A percentile compares a stretch with the other conserved stretches of the same genome.
Evolutionary conservation across 2,888 invertebrate species (phyloP).

Genomic region (Sphecodes monilicornis): DNA sequence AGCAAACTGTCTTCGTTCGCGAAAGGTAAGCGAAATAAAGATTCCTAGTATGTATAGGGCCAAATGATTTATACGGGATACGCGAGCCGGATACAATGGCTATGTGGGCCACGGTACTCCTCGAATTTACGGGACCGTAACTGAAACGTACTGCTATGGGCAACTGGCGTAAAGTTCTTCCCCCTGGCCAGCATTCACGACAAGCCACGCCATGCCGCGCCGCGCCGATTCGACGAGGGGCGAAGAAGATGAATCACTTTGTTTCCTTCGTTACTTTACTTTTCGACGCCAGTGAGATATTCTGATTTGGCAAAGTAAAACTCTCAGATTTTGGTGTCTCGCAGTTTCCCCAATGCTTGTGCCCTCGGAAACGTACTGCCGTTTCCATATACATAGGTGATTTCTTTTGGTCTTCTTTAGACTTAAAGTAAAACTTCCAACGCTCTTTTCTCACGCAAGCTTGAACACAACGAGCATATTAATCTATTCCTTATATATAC

Average conservation of each 20-base stretch:
- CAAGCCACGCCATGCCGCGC: slow-evolving; percentile 10
- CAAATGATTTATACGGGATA: slow-evolving; percentile 53
- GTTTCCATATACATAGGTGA: no score
- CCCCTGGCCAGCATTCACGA: slow-evolving; percentile 37
- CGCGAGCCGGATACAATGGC: slow-evolving; percentile 56
- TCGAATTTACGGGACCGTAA: slow-evolving; percentile 71
- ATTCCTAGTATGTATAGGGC: slow-evolving; percentile 14
- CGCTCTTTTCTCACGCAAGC: no score
- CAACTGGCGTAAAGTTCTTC: slow-evolving; percentile 68
- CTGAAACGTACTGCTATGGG: slow-evolving; percentile 66
- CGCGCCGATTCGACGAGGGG: slow-evolving; percentile 18
- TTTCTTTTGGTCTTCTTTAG: neutral
- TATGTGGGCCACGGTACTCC: slow-evolving; percentile 71
- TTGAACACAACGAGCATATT: no score
- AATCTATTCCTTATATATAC: no score
- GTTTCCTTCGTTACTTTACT: neutral
- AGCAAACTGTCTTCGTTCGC: slow-evolving; percentile 9
- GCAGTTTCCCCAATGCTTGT: no score
- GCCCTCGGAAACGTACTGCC: neutral
- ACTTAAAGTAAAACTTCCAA: no score
- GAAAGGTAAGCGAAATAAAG: slow-evolving; percentile 30
- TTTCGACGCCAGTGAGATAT: neutral
- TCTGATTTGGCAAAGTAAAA: neutral
- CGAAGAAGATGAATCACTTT: slow-evolving; percentile 45
- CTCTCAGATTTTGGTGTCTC: neutral